These are phyloP conservation scores for Cataglyphis cursor DNA, from an alignment of 2,888 invertebrate genomes.

Conservation along the genomic window DNA sequence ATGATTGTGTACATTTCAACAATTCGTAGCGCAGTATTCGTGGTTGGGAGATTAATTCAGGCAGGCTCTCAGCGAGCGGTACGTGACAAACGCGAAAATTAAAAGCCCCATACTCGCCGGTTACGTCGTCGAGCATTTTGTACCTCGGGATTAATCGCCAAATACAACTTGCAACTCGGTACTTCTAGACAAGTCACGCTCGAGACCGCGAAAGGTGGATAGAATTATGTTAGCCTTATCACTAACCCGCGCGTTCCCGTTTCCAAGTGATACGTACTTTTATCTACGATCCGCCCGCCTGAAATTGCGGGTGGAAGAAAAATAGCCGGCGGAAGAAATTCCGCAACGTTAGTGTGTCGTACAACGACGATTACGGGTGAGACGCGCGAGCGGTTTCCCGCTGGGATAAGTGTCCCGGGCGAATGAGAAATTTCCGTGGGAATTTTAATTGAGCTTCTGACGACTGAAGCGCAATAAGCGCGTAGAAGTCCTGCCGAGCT, in stretches of 20 bases:
- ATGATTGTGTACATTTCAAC: conserved; percentile 19
- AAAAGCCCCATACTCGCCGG: conserved; percentile 35
- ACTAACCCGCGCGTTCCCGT: conserved; percentile 54
- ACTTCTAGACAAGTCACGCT: conserved; percentile 45
- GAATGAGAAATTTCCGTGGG: conserved; percentile 80
- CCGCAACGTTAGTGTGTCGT: conserved; percentile 52
- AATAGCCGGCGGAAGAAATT: conserved; percentile 58
- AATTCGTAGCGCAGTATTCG: conserved; percentile 12
- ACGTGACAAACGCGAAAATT: conserved; percentile 53
- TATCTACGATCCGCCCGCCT: conserved; percentile 12
- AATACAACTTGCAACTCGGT: conserved; percentile 21
- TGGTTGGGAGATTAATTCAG: conserved; percentile 35
- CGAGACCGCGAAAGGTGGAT: conserved; percentile 59
- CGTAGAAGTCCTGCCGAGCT: conserved; percentile 1
- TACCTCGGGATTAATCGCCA: conserved; percentile 41
- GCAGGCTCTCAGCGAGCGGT: conserved; percentile 15
- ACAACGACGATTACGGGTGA: conserved; percentile 14
- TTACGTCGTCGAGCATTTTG: conserved; percentile 32
- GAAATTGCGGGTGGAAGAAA: conserved; percentile 55
- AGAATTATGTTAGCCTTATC: conserved; percentile 70
- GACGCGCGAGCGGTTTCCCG: conserved; percentile 9
- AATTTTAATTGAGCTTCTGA: conserved; percentile 82
- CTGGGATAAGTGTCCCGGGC: conserved; percentile 62
- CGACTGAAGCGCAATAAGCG: conserved; percentile 68
- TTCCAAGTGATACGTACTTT: conserved; percentile 51